These are phyloP conservation scores for Keiferia lycopersicella DNA, from an alignment of 2,888 invertebrate genomes.

Conservation along the genomic window DNA sequence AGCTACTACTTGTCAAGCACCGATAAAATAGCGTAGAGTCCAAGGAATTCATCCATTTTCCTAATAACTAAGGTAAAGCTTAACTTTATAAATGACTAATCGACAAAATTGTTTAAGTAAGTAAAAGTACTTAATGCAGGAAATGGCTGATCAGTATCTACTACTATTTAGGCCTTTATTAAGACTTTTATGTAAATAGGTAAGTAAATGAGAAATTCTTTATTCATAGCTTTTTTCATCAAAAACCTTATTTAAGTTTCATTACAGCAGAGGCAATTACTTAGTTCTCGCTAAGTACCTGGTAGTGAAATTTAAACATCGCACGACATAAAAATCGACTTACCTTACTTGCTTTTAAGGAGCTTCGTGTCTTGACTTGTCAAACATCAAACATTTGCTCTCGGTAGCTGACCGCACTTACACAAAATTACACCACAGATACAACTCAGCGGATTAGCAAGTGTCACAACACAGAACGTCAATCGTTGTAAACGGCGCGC, in stretches of 20 bases:
- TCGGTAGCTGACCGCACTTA: constrained; percentile 47
- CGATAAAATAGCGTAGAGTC: too few relatives aligned
- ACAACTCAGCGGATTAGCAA: constrained; percentile 31
- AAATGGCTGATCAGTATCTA: constrained; percentile 9
- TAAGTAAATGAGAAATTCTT: neutral
- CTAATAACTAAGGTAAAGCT: too few relatives aligned
- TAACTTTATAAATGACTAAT: neutral
- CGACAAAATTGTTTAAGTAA: neutral
- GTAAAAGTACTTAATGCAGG: neutral
- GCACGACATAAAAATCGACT: constrained; percentile 3
- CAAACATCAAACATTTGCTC: constrained; percentile 59
- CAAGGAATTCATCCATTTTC: too few relatives aligned
- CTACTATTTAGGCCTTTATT: constrained; percentile 5
- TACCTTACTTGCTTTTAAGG: constrained; percentile 25
- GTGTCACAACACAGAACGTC: constrained; percentile 27
- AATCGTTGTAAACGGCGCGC: neutral
- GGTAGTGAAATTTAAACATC: neutral
- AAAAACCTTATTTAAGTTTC: neutral
- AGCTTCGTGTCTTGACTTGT: constrained; percentile 53
- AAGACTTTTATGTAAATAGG: neutral
- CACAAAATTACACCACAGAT: constrained; percentile 17
- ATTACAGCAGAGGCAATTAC: neutral
- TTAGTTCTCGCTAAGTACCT: neutral
- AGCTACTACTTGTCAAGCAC: too few relatives aligned
- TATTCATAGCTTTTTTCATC: neutral